Base-by-base conservation (phyloP, 2,888 invertebrate genomes). In the Pterostichus madidus region DNA sequence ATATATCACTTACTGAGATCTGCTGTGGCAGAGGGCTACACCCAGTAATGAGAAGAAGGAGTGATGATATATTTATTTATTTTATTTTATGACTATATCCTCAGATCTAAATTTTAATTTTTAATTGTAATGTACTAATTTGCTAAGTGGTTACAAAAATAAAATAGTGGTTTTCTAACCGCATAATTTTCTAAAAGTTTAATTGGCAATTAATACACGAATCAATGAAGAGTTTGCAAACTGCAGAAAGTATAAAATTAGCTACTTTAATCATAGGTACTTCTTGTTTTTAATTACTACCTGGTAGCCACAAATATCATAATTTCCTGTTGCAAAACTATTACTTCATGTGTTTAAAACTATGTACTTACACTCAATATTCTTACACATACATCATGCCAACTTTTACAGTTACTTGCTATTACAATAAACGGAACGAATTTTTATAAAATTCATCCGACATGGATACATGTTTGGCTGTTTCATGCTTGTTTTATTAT, bases 291-390 rank as follows among this genome's bases (percentile, higher is more conserved):
- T 64, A 64, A 64, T 64, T 64, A 64, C 64, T 15, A 15, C 35
- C 64, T 64, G 64, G 64, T 64, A 35, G 32, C 32, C 15, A 35
- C 35, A 64, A 64, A 39, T 64, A 64, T 64, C 32, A 64, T 64
- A 32, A 64, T 64, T 64, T 64, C 64, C 64, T 39, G n/a, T 5
- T 64, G 10, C 10, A 35, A 64, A 64, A 56, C 13, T 56, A 56
- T 64, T 64, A 13, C 64, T 35, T 64, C 64, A 64, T 35, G 32
- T 64, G 13, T 35, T 17, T 56, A 17, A 17, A 56, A 49, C 39
- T 39, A 39, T 8, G 5, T 39, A 39, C 39, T 39, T 39, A 39
- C 39, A 3, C 8, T 39, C 39, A 39, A 39, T 39, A 39, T 39
- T 39, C 24, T 39, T 39, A 39, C 39, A 39, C 39, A 39, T 0